Conservation (phyloP, 1,140 invertebrate species). For the Triops longicaudatus region DNA sequence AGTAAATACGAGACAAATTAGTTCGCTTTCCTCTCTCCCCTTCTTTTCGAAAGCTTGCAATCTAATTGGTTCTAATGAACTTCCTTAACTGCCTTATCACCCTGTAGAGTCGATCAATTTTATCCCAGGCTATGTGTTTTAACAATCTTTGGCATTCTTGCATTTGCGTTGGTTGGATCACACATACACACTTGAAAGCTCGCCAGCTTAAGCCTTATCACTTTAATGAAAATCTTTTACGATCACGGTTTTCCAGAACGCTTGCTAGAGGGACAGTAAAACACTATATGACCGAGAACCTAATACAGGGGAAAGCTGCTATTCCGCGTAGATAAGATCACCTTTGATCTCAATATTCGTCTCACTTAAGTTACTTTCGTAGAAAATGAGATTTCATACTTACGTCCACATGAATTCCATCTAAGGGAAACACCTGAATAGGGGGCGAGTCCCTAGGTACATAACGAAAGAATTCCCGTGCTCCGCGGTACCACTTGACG, state of each 20-base stretch:
- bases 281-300: background rate
- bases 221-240: slow-evolving; percentile 30
- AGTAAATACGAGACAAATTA: background rate
- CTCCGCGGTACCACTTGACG: slow-evolving; percentile 71
- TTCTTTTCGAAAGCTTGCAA: background rate
- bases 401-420: slow-evolving; percentile 56
- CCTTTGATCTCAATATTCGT: background rate
- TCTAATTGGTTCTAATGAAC: background rate
- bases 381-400: slow-evolving; percentile 38
- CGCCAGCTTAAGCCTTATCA: background rate
- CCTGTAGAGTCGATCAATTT: background rate
- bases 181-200: background rate
- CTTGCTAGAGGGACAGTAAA: background rate
- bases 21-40: background rate
- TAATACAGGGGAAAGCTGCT: too few relatives aligned
- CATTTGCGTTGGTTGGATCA: background rate
- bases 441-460: slow-evolving; percentile 58
- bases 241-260: slow-evolving; percentile 19
- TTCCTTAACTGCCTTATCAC: background rate
- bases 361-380: background rate
- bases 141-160: background rate
- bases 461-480: slow-evolving; percentile 68
- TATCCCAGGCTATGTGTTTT: background rate
- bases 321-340: background rate
- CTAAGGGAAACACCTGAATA: slow-evolving; percentile 49